These are phyloP conservation scores for Campylomormyrus numenius DNA, from an alignment of 2,113 vertebrate genomes.

Conservation along the genomic window DNA sequence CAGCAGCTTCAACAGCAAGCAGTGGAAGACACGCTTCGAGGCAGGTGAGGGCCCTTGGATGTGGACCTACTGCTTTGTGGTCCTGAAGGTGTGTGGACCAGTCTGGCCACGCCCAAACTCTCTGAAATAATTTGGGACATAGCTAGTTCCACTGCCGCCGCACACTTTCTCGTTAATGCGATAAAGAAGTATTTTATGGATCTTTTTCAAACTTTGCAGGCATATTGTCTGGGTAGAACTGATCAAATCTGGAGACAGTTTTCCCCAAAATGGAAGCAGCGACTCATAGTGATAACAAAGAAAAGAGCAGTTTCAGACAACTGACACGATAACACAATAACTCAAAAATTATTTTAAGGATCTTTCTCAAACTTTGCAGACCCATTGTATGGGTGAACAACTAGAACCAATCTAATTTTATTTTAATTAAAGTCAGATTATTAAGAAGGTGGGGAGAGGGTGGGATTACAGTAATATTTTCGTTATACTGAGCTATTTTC, in stretches of 20 bases:
- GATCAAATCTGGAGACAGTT: not conserved
- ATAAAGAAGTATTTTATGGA: not conserved
- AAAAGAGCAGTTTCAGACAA: not conserved
- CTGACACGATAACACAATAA: not conserved
- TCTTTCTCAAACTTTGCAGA: not conserved
- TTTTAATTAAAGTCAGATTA: not conserved
- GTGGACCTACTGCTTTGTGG: not conserved
- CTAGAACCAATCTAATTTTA: not conserved
- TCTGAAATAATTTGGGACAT: not conserved
- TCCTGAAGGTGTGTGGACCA: not conserved
- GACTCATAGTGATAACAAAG: not conserved
- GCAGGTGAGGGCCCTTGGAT: slow-evolving; percentile 67
- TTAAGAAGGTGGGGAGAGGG: not conserved
- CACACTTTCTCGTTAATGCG: not conserved
- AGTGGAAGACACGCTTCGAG: slow-evolving; percentile 98
- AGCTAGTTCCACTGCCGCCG: too few species aligned
- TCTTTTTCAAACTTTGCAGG: not conserved
- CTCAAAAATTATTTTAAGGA: not conserved
- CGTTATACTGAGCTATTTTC: not conserved
- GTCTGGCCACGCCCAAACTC: not conserved
- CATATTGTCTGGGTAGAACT: not conserved
- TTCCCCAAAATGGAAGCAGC: not conserved
- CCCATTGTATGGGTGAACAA: not conserved
- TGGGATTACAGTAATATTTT: not conserved
- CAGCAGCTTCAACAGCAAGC: slow-evolving; percentile 91